These are phyloP conservation scores for Ptilonorhynchus violaceus DNA, from an alignment of 2,113 vertebrate species.

Conservation along the genomic window DNA sequence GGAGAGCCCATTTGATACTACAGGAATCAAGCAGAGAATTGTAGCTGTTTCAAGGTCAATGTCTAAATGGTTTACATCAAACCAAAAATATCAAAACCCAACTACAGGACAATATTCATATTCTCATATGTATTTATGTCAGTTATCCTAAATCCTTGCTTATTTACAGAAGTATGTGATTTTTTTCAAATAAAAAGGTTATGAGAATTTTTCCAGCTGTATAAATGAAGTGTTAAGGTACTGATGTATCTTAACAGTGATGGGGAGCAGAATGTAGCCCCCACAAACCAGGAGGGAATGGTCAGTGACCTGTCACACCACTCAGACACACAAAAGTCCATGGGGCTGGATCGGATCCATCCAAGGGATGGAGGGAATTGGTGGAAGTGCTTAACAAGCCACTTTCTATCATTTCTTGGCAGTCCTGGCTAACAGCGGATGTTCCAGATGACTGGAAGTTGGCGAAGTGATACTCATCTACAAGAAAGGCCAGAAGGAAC, in stretches of 20 bases:
- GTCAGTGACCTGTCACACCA: background rate
- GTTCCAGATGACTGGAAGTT: background rate
- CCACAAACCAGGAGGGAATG: background rate
- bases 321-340: background rate
- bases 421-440: background rate
- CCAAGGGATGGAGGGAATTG: background rate
- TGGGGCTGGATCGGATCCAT: background rate
- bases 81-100: background rate
- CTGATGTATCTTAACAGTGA: background rate
- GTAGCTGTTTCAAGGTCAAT: background rate
- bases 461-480: background rate
- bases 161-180: background rate
- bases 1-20: background rate
- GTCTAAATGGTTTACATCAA: background rate
- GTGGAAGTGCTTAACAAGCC: background rate
- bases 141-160: background rate
- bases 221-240: background rate
- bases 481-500: background rate
- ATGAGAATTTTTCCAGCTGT: background rate
- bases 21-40: background rate
- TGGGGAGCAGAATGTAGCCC: background rate
- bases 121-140: background rate
- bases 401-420: background rate
- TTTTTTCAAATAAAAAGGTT: background rate
- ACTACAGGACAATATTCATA: background rate